phyloP scores from a whole-genome alignment of 2,888 invertebrate genomes.

The Agapostemon virescens region DNA sequence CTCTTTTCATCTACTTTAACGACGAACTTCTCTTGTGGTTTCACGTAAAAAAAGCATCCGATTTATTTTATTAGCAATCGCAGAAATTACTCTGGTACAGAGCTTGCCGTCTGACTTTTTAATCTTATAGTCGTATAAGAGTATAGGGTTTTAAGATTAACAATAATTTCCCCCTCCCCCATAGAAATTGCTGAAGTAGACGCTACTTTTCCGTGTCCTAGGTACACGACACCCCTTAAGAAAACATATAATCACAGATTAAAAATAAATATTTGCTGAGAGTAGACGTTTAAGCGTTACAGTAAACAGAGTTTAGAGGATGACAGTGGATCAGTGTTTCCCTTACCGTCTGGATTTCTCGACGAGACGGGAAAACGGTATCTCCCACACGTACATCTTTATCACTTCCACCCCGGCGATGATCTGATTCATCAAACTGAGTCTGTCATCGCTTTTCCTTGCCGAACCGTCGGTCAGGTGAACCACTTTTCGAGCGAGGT shows the following conservation, averaged over 20 bases:
- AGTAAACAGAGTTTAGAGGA: neutral
- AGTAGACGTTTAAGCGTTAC: neutral
- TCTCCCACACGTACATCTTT: conserved; percentile 95
- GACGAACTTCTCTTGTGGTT: neutral
- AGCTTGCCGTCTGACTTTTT: neutral
- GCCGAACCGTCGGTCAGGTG: conserved; percentile 87
- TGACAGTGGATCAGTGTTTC: neutral
- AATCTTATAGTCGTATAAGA: neutral
- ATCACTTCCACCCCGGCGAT: conserved; percentile 92
- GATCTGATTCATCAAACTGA: conserved; percentile 94
- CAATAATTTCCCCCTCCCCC: conserved; percentile 1
- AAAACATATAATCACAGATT: neutral
- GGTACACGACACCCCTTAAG: neutral
- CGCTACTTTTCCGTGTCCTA: neutral
- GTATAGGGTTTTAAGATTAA: neutral
- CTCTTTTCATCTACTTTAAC: neutral
- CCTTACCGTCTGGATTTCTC: conserved; percentile 81
- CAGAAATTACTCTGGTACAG: neutral
- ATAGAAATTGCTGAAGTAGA: neutral
- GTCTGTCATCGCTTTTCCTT: conserved; percentile 90
- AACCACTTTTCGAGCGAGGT: conserved; percentile 70
- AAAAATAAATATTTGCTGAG: neutral
- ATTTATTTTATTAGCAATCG: neutral
- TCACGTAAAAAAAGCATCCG: neutral
- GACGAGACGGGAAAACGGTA: conserved; percentile 86